Conservation (phyloP, 2,888 invertebrate species). For the Papilio protenor region DNA sequence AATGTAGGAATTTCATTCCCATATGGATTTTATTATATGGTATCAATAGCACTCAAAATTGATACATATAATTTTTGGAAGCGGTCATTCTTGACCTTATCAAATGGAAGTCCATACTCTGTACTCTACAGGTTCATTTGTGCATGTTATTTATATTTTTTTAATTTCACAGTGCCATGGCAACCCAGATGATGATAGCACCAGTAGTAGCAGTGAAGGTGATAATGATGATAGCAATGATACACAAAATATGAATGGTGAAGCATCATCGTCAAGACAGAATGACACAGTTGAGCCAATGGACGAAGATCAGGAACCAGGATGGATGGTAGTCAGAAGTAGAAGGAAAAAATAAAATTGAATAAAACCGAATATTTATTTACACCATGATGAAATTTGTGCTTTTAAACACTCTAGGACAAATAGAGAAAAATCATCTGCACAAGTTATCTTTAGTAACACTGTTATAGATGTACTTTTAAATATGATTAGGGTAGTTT, state of each 20-base stretch:
- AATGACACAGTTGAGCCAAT: slow-evolving; percentile 64
- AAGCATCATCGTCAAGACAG: slow-evolving; percentile 57
- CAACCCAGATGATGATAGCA: slow-evolving; percentile 78
- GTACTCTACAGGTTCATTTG: background rate
- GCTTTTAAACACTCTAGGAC: background rate
- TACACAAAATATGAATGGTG: slow-evolving; percentile 40
- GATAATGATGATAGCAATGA: slow-evolving; percentile 59
- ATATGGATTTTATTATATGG: background rate
- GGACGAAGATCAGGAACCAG: slow-evolving; percentile 84
- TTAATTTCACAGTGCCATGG: slow-evolving; percentile 69
- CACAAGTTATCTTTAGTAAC: slow-evolving; percentile 4
- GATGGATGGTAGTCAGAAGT: slow-evolving; percentile 87
- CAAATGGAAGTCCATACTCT: background rate
- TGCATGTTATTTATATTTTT: slow-evolving; percentile 16
- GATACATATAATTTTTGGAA: background rate
- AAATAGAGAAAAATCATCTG: background rate
- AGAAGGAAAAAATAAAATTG: slow-evolving; percentile 77
- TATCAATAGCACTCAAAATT: too few relatives aligned
- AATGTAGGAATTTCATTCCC: background rate
- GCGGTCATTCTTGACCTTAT: background rate
- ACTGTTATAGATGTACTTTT: background rate
- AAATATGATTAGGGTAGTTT: background rate
- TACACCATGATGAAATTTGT: slow-evolving; percentile 1
- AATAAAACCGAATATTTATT: slow-evolving; percentile 9
- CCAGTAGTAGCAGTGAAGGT: slow-evolving; percentile 75